Evolutionary conservation across 2,797 vertebrate genomes (phyloP), one percentile per base, ranked within the genome.

Genomic region (Halcyon leucocephala): DNA sequence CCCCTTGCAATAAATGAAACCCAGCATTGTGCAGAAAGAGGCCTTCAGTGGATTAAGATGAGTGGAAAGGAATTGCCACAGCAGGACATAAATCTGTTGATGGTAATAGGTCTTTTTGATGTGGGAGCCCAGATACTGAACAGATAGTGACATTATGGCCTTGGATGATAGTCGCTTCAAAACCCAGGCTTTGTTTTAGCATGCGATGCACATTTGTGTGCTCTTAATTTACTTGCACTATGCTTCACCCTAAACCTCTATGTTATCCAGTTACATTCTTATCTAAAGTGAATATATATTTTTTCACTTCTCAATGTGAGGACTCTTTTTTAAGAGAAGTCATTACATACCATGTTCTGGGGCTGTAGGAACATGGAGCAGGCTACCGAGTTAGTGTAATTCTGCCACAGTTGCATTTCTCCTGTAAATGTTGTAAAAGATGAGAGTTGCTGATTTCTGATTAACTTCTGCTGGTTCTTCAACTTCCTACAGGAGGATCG

Each of bases 401-500:
- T 28, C 41, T 79, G 44, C 44, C 24, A 12, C 49, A 71, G 57
- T 9, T 58, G 55, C n/a, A 33, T 8, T 82, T 64, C 11, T 51
- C 3, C 31, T 91, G 8, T 73, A 58, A 64, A 8, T 28, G 28
- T 65, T 79, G 33, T 57, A 33, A 72, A 54, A 49, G 46, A 9
- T 85, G 42, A 52, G 29, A 85, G 16, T 39, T 91, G 74, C 49
- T 80, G 24, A 44, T 93, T 71, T 58, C 28, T 29, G 15, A 57
- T 61, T 89, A 79, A 93, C 37, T 89, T 57, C 14, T 5, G 4
- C 82, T 79, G 42, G n/a, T 97, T 95, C 39, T 89, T 96, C 33
- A 55, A 95, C 80, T 95, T 33, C 73, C 22, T 42, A 17, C 98
- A 99, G 99, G 99, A 99, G 97, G 99, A 99, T 91, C 98, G 99